A percentile compares a stretch with the other conserved stretches of the same genome.
Conservation (phyloP, 2,888 invertebrate genomes). For the Drosophila nigritarsus region DNA sequence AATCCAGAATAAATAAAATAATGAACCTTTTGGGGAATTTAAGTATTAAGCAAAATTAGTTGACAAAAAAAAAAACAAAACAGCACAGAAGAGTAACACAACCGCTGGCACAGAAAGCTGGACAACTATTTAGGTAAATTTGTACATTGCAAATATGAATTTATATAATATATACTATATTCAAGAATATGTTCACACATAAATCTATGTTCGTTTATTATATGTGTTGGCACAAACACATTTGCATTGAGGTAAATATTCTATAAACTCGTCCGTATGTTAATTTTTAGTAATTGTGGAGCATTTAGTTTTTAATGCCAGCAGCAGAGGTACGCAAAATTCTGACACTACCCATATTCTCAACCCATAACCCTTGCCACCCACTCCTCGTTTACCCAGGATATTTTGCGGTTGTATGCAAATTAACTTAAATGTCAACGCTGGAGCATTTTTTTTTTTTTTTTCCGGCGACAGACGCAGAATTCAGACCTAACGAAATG, state of each 20-base stretch:
- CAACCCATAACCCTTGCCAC: neutral
- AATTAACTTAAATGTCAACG: conserved; percentile 78
- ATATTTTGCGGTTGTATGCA: conserved; percentile 76
- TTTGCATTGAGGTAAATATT: conserved; percentile 24
- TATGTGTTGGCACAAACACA: conserved; percentile 3
- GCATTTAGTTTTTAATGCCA: conserved; percentile 64
- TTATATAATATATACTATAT: neutral
- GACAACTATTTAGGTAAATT: conserved; percentile 15
- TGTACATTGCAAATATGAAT: neutral
- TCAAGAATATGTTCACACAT: neutral
- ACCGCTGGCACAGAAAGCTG: neutral
- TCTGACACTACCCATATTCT: conserved; percentile 8
- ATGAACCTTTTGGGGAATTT: neutral
- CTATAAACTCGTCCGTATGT: conserved; percentile 43
- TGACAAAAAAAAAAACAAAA: neutral
- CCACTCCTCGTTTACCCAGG: conserved; percentile 1
- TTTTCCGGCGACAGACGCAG: conserved; percentile 56
- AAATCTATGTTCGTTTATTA: neutral
- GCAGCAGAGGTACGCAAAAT: conserved; percentile 30
- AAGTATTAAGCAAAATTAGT: neutral
- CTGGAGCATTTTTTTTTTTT: conserved; percentile 25
- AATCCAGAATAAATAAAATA: neutral
- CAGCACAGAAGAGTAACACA: neutral
- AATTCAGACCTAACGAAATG: conserved; percentile 57
- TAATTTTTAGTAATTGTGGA: conserved; percentile 70